Conservation (phyloP, 2,888 invertebrate genomes). For the Tetanocera ferruginea region DNA sequence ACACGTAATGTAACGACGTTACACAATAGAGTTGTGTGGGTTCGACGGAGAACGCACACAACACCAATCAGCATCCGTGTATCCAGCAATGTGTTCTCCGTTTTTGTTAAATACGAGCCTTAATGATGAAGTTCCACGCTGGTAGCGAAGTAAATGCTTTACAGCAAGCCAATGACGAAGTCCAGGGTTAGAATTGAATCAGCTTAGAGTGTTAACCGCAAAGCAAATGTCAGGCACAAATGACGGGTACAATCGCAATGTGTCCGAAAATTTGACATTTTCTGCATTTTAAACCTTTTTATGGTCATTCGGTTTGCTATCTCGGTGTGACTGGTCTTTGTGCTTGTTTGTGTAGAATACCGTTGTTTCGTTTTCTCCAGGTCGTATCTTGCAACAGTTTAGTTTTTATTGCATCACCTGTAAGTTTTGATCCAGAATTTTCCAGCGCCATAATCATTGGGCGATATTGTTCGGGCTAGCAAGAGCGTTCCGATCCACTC, state of each 20-base stretch:
- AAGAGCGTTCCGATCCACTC: no score
- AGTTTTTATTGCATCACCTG: no score
- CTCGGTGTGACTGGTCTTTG: background rate
- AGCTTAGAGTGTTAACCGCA: slow-evolving; percentile 42
- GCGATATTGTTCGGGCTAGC: no score
- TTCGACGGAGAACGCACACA: no score
- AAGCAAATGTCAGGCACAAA: slow-evolving; percentile 44
- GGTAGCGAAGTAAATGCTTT: slow-evolving; percentile 38
- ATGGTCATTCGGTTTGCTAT: background rate
- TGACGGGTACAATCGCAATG: slow-evolving; percentile 41
- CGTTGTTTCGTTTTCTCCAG: no score
- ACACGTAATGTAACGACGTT: no score
- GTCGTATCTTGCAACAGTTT: no score
- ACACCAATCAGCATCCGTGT: slow-evolving; percentile 47
- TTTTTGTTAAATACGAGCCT: no score
- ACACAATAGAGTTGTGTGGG: no score
- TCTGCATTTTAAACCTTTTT: background rate
- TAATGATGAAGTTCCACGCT: slow-evolving; percentile 28
- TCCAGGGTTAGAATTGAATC: slow-evolving; percentile 44
- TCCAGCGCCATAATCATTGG: no score
- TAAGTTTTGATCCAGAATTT: no score
- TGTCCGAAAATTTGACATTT: slow-evolving; percentile 15
- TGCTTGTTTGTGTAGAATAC: no score
- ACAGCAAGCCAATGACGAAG: slow-evolving; percentile 46
- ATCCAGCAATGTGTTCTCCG: slow-evolving; percentile 16